Evolutionary conservation across 2,797 vertebrate species (phyloP), one percentile per base, ranked within the genome.

Genomic region (Brotogeris chrysoptera): DNA sequence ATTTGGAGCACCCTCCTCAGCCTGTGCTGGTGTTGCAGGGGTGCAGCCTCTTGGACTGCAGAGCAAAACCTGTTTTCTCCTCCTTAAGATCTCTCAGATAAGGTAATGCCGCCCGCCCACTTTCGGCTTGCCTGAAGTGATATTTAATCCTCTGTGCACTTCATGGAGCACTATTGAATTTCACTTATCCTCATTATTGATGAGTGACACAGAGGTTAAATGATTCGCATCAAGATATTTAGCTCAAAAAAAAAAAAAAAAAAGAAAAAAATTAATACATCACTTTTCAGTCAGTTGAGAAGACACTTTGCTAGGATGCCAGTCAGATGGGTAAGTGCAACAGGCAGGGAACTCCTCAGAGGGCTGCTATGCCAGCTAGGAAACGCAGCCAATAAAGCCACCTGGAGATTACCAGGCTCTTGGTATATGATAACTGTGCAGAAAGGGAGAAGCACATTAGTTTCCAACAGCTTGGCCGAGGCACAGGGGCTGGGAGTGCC

Each of bases 111-210:
- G 3, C 95, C 72, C 63, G 3, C 95, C 69, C 59, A 72, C 85
- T 41, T 44, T 78, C 14, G 1, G 49, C 16, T 47, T 84, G 95
- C 95, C 94, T 96, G 80, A 50, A 95, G 91, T 96, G 92, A 96
- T 90, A 73, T 84, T 90, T 91, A 97, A 97, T 96, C 89, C 94
- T 91, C 71, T 64, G 91, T 80, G 95, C 66, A 73, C 86, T 97
- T 80, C 94, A 91, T 34, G 50, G 32, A 74, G 72, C 2, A 1
- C 57, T 38, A 86, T 89, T 2, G 86, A 69, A 92, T 92, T 96
- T 88, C 94, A 96, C 94, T 97, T 94, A 95, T 88, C 27, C n/a
- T 95, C 93, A 92, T 95, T 95, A 96, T 90, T 92, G 96, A 96
- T 92, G 91, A 91, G 91, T 95, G 96, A 95, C 92, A 96, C 80